Evolutionary conservation across 2,797 vertebrate genomes (phyloP), one percentile per base, ranked within the genome.

Genomic region (Chelonia mydas): DNA sequence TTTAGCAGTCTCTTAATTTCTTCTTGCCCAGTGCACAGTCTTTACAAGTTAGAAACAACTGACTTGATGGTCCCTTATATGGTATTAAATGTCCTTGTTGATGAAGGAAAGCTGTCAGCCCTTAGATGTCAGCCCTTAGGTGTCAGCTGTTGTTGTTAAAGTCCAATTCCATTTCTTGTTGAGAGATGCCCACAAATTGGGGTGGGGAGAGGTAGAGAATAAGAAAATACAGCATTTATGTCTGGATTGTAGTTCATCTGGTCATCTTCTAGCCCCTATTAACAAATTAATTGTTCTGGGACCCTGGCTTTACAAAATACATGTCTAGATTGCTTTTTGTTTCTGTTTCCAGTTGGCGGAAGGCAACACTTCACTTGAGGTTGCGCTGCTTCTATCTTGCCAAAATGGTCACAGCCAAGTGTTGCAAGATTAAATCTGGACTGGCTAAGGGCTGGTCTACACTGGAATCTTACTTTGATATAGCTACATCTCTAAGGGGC

Each of bases 321-420:
- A 11, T 19, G 78, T n/a, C 0, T 53, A 76, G n/a, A 51, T 61
- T 57, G 25, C 55, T 28, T 57, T 57, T 57, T 90, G 11, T 84
- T 90, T 92, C 50, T 76, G 41, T 84, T 81, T n/a, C 78, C 77
- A n/a, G 31, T 78, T 81, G 61, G 11, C 37, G 74, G n/a, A 51
- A 84, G 53, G 53, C n/a, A 93, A 76, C 5, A 2, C 84, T 92
- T 86, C 3, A 79, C 90, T 95, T 16, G 33, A 37, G 65, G 33
- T 95, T 31, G 15, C 19, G 10, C 94, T 93, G 92, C 45, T 88
- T 95, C 83, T 49, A 2, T 16, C 81, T 93, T 94, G 49, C 74
- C 31, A 77, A 57, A 5, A 15, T 61, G 37, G 68, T 4, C 21
- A 8, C n/a, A 53, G 45, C 5, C 86, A 47, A 33, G 31, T 49